A percentile compares a stretch with the other conserved stretches of the same genome.
Evolutionary conservation across 2,888 invertebrate genomes (phyloP).

Genomic region (Myathropa florea): DNA sequence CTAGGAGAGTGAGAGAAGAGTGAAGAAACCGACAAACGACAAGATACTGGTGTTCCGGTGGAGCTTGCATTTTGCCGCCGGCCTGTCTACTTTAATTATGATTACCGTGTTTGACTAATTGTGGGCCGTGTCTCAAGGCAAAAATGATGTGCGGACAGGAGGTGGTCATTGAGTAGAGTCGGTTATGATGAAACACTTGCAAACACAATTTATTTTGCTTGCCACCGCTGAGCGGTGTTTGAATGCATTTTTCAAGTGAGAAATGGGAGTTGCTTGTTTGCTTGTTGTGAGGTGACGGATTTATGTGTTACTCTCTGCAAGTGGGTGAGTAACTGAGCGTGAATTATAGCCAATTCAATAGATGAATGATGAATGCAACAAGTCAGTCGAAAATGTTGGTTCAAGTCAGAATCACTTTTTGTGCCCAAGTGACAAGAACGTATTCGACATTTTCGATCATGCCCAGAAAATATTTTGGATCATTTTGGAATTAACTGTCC

Average conservation of each 20-base stretch:
- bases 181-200: constrained; percentile 11
- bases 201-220: constrained; percentile 2
- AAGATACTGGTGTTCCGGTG: not conserved
- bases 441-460: no score
- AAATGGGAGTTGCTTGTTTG: constrained; percentile 8
- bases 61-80: constrained; percentile 26
- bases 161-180: not conserved
- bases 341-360: no score
- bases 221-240: not conserved
- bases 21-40: not conserved
- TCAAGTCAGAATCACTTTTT: no score
- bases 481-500: no score
- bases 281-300: not conserved
- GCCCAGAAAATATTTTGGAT: no score
- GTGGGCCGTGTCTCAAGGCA: not conserved
- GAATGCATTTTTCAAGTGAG: constrained; percentile 3
- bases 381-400: no score
- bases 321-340: no score
- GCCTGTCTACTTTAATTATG: constrained; percentile 59
- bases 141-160: constrained; percentile 23
- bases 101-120: constrained; percentile 48
- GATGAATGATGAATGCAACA: no score
- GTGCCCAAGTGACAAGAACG: no score
- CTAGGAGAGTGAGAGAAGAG: not conserved
- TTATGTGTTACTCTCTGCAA: no score